Percentiles rank a stretch among this genome's conserved stretches.
These are phyloP conservation scores for Pygocentrus nattereri DNA, from an alignment of 2,797 vertebrate genomes.

Conservation along the genomic window DNA sequence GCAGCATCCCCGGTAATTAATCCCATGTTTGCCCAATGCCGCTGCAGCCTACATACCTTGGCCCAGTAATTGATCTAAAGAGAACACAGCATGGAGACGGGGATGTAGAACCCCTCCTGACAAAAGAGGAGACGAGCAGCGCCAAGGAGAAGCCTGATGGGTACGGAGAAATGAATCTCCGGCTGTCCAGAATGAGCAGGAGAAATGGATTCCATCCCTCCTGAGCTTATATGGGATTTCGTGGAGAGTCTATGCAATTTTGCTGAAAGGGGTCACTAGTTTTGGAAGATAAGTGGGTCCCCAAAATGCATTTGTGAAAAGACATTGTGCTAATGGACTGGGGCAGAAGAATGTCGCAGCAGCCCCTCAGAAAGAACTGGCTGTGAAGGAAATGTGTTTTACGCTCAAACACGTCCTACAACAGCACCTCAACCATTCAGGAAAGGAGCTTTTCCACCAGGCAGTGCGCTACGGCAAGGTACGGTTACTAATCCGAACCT, in stretches of 20 bases:
- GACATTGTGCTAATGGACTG: conserved; percentile 4
- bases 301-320: neutral
- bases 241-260: conserved; percentile 15
- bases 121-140: neutral
- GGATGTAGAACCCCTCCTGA: neutral
- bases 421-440: neutral
- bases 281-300: conserved; percentile 15
- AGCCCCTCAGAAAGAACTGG: neutral
- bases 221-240: neutral
- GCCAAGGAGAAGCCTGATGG: neutral
- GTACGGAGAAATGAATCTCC: conserved; percentile 23
- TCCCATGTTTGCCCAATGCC: conserved; percentile 49
- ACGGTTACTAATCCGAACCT: no score
- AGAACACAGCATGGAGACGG: conserved; percentile 39
- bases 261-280: conserved; percentile 11
- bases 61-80: conserved; percentile 58
- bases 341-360: neutral
- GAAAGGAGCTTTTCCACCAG: neutral
- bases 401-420: neutral
- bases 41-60: conserved; percentile 26
- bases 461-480: no score
- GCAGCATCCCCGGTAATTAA: conserved; percentile 55
- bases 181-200: neutral
- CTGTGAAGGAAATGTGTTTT: neutral
- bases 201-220: conserved; percentile 4